A percentile compares a stretch with the other conserved stretches of the same genome.
Evolutionary conservation across 2,797 vertebrate species (phyloP).

Genomic region (Semotilus atromaculatus): DNA sequence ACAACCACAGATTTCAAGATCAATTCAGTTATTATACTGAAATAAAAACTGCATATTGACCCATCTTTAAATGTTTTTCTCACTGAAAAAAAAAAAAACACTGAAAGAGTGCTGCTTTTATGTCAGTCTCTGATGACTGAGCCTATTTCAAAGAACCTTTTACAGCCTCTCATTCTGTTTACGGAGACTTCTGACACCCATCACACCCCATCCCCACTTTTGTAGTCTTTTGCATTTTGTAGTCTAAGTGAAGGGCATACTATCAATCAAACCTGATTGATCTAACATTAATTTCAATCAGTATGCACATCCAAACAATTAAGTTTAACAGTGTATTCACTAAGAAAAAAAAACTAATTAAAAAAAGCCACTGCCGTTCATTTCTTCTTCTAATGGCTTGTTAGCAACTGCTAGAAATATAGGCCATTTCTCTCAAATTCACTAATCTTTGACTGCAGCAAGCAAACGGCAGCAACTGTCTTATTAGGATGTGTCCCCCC

Average conservation of each 20-base stretch:
- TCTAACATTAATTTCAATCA: neutral
- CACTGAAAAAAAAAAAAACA: neutral
- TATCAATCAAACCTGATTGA: neutral
- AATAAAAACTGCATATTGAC: neutral
- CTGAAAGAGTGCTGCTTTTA: constrained; percentile 32
- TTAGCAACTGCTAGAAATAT: constrained; percentile 50
- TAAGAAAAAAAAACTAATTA: too few relatives aligned
- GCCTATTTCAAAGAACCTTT: constrained; percentile 44
- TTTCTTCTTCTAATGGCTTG: constrained; percentile 5
- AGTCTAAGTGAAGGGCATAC: constrained; percentile 10
- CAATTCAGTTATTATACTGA: neutral
- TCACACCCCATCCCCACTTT: neutral
- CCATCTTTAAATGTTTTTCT: neutral
- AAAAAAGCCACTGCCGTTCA: neutral
- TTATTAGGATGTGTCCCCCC: too few relatives aligned
- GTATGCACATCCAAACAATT: neutral
- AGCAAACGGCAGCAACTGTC: constrained; percentile 58
- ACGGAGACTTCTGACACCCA: neutral
- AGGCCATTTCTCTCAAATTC: constrained; percentile 50
- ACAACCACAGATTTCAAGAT: constrained; percentile 20
- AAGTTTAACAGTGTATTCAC: neutral
- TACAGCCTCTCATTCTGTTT: constrained; percentile 46
- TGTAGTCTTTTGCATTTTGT: neutral
- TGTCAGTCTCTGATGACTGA: constrained; percentile 13
- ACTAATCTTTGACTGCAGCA: constrained; percentile 50